phyloP scores from a whole-genome alignment of 2,888 invertebrate species.

The Mesochorus sp. region DNA sequence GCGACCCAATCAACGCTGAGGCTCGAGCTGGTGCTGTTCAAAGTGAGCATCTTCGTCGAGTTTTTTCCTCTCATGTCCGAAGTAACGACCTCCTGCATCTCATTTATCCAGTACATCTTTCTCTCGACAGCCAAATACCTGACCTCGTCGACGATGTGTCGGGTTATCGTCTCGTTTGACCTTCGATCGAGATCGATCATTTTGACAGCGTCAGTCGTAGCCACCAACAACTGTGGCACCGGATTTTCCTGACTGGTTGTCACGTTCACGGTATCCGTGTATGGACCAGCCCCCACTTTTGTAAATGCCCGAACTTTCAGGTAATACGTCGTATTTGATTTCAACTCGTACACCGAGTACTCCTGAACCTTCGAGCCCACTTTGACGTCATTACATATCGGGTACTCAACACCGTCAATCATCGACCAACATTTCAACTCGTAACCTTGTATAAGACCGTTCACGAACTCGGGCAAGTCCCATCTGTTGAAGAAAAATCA shows the following conservation, averaged over 20 bases:
- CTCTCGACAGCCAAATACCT: constrained; percentile 88
- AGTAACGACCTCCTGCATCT: constrained; percentile 87
- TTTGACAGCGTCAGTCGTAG: constrained; percentile 88
- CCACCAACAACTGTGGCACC: constrained; percentile 90
- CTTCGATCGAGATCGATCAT: constrained; percentile 90
- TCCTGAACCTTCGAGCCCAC: constrained; percentile 84
- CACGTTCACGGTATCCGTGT: constrained; percentile 86
- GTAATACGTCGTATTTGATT: constrained; percentile 86
- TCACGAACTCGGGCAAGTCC: constrained; percentile 89
- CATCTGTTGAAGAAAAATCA: constrained; percentile 86
- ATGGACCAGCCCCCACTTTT: constrained; percentile 89
- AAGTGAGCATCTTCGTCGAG: constrained; percentile 84
- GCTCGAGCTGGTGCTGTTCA: constrained; percentile 85
- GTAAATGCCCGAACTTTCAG: constrained; percentile 91
- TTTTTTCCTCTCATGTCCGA: constrained; percentile 85
- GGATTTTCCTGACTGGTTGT: constrained; percentile 89
- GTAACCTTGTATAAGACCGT: constrained; percentile 90
- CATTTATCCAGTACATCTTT: constrained; percentile 92
- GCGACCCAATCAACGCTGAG: constrained; percentile 95
- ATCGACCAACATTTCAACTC: constrained; percentile 87
- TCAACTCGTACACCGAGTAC: constrained; percentile 84
- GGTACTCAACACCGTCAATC: constrained; percentile 81
- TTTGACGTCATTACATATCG: constrained; percentile 84
- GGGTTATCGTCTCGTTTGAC: constrained; percentile 85
- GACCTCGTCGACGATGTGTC: constrained; percentile 88